A percentile compares a stretch with the other conserved stretches of the same genome.
Evolutionary conservation across 2,113 vertebrate species (phyloP).

Genomic region (Ptilonorhynchus violaceus): DNA sequence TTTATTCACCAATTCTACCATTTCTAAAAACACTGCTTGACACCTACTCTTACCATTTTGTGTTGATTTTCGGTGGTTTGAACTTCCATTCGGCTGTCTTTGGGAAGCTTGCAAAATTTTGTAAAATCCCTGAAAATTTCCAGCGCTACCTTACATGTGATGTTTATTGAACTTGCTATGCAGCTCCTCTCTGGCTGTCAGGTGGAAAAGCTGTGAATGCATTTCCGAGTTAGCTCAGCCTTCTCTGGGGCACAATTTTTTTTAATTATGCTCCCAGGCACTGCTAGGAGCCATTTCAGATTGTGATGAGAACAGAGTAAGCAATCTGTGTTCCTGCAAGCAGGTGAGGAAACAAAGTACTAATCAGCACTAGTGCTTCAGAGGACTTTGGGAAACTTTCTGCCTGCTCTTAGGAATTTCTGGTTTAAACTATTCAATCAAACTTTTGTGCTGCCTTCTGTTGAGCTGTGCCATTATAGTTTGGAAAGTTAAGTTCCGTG

Average conservation of each 20-base stretch:
- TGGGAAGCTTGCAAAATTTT: neutral
- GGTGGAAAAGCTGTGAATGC: neutral
- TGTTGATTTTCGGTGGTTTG: neutral
- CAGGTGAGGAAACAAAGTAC: neutral
- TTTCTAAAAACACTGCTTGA: neutral
- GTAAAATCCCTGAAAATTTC: neutral
- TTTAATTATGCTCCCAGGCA: slow-evolving; percentile 28
- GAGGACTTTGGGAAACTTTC: neutral
- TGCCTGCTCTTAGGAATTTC: neutral
- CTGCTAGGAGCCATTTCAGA: slow-evolving; percentile 17
- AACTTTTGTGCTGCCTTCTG: neutral
- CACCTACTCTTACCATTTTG: neutral
- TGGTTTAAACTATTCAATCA: neutral
- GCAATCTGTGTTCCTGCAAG: slow-evolving; percentile 14
- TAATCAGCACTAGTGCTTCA: neutral
- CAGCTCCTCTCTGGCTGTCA: neutral
- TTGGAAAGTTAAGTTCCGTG: neutral
- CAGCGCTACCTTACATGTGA: neutral
- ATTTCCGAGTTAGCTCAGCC: neutral
- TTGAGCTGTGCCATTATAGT: neutral
- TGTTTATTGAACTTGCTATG: neutral
- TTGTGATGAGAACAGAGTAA: neutral
- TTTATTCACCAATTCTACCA: neutral
- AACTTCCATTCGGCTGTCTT: neutral
- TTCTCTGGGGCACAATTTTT: slow-evolving; percentile 19